These are phyloP conservation scores for Penelope pileata DNA, from an alignment of 2,113 vertebrate species.

Conservation along the genomic window DNA sequence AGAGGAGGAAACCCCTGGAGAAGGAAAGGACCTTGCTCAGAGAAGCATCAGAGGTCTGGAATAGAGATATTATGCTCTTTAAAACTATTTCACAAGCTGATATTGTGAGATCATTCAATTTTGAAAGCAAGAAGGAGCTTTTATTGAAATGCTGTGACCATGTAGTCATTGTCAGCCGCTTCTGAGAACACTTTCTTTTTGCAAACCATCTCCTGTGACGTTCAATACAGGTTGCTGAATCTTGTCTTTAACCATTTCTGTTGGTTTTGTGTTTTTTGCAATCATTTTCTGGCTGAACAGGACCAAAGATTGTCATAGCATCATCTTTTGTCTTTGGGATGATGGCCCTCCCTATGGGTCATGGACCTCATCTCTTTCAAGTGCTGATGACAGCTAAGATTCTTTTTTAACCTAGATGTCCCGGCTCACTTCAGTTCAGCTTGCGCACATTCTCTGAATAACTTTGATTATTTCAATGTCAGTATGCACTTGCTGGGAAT, in stretches of 20 bases:
- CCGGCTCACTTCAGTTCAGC: background rate
- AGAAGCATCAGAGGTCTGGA: background rate
- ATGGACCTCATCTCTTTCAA: background rate
- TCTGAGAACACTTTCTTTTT: background rate
- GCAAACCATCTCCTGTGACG: background rate
- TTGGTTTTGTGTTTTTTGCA: background rate
- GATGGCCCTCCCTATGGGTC: background rate
- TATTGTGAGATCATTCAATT: background rate
- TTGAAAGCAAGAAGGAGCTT: background rate
- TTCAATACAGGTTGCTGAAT: background rate
- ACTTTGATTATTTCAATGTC: background rate
- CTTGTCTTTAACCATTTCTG: background rate
- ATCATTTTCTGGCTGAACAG: background rate
- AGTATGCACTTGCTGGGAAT: background rate
- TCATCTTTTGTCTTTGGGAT: background rate
- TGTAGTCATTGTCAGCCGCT: background rate
- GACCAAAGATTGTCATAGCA: background rate
- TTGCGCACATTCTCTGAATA: background rate
- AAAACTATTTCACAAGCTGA: background rate
- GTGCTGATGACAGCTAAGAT: background rate
- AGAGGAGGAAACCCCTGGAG: background rate
- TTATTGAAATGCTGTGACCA: background rate
- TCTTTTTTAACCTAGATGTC: background rate
- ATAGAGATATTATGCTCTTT: background rate
- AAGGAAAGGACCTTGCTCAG: background rate